Conservation (phyloP, 2,113 vertebrate genomes). For the Melozone crissalis region DNA sequence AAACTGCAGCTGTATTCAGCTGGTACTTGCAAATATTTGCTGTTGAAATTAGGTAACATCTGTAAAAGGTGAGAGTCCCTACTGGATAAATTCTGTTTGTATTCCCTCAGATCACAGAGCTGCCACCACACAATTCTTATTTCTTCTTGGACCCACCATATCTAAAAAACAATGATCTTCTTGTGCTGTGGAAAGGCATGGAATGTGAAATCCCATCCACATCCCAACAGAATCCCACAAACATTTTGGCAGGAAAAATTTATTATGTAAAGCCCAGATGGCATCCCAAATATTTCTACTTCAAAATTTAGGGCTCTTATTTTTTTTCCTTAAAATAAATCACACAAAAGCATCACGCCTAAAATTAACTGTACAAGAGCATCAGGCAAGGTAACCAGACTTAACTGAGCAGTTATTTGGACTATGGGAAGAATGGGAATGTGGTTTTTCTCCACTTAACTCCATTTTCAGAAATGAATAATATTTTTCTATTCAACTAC, state of each 20-base stretch:
- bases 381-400: conserved; percentile 41
- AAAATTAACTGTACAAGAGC: conserved; percentile 23
- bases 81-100: neutral
- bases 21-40: neutral
- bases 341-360: neutral
- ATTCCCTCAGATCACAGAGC: neutral
- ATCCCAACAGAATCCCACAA: conserved; percentile 66
- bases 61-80: neutral
- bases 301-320: neutral
- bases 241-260: conserved; percentile 62
- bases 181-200: conserved; percentile 35
- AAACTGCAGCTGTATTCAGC: neutral
- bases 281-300: conserved; percentile 63
- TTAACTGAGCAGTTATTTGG: conserved; percentile 17
- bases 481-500: conserved; percentile 27
- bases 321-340: conserved; percentile 20
- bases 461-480: conserved; percentile 1
- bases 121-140: neutral
- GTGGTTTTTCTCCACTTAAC: conserved; percentile 46
- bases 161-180: conserved; percentile 53
- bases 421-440: conserved; percentile 45
- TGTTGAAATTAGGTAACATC: neutral
- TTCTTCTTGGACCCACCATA: conserved; percentile 16
- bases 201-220: conserved; percentile 68
- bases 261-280: conserved; percentile 67